Percentiles rank a stretch among this genome's conserved stretches.
These are phyloP conservation scores for Amniataba percoides DNA, from an alignment of 2,797 vertebrate genomes.

Conservation along the genomic window DNA sequence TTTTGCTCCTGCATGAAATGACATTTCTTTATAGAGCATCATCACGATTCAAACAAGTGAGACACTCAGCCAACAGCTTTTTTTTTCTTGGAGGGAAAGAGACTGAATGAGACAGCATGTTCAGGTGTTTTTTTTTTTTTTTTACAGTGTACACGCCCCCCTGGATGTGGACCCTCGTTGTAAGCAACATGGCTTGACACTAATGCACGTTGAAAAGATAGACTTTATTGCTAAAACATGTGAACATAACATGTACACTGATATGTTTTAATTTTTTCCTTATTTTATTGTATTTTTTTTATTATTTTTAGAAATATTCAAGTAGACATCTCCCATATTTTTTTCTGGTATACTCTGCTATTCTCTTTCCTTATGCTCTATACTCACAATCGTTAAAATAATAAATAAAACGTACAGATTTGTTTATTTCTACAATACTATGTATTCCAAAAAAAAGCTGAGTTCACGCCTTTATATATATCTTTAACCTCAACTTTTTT, in stretches of 20 bases:
- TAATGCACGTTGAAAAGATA: conserved; percentile 89
- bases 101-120: conserved; percentile 37
- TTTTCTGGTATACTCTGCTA: conserved; percentile 92
- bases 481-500: conserved; percentile 86
- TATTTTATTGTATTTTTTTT: conserved; percentile 76
- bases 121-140: conserved; percentile 38
- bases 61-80: background rate
- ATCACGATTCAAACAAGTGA: background rate
- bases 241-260: conserved; percentile 92
- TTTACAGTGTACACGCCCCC: conserved; percentile 73
- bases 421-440: conserved; percentile 91
- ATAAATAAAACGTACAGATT: conserved; percentile 97
- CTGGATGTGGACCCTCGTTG: conserved; percentile 64
- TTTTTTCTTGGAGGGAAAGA: conserved; percentile 4
- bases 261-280: conserved; percentile 87
- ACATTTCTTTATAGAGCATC: background rate
- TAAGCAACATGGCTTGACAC: conserved; percentile 81
- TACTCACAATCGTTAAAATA: conserved; percentile 94
- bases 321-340: conserved; percentile 94
- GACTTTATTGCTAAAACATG: conserved; percentile 94
- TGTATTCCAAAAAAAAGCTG: conserved; percentile 89
- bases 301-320: conserved; percentile 91
- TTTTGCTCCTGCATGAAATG: too few relatives aligned
- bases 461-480: conserved; percentile 90
- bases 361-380: conserved; percentile 88